Evolutionary conservation across 2,888 invertebrate species (phyloP).

Genomic region (Trissonchulus latispiculum): DNA sequence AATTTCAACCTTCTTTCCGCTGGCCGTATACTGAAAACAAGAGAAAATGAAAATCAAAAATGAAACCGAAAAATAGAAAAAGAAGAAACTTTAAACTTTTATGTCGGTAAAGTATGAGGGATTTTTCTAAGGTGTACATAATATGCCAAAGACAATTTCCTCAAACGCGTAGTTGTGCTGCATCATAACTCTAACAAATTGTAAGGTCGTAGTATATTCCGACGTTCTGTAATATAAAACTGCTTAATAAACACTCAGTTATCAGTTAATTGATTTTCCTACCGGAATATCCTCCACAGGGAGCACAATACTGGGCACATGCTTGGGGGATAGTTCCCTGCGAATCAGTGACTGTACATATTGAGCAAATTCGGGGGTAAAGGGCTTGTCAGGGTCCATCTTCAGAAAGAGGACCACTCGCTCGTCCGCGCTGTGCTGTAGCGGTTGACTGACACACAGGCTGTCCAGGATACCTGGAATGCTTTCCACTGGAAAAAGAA

Average conservation of each 20-base stretch:
- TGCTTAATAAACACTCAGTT: no score
- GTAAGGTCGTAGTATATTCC: no score
- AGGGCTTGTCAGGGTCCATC: slow-evolving; percentile 41
- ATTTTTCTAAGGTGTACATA: no score
- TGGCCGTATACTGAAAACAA: slow-evolving; percentile 51
- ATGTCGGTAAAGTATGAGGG: no score
- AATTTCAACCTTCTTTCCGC: slow-evolving; percentile 55
- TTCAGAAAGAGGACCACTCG: slow-evolving; percentile 53
- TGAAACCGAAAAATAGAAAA: no score
- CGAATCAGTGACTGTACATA: slow-evolving; percentile 47
- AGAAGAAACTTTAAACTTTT: no score
- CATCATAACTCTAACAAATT: no score
- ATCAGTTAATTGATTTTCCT: no score
- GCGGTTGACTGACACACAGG: slow-evolving; percentile 51
- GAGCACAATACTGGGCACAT: slow-evolving; percentile 51
- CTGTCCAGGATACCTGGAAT: slow-evolving; percentile 52
- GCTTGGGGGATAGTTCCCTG: slow-evolving; percentile 49
- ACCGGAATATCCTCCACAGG: slow-evolving; percentile 50
- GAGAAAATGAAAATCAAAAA: no score
- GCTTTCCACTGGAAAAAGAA: slow-evolving; percentile 46
- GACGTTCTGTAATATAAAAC: no score
- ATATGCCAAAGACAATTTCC: no score
- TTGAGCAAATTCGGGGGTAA: slow-evolving; percentile 45
- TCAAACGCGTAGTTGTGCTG: no score
- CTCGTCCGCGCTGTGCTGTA: slow-evolving; percentile 48